Base-by-base conservation (phyloP, 2,888 invertebrate species). In the Himalopsyche anomala region DNA sequence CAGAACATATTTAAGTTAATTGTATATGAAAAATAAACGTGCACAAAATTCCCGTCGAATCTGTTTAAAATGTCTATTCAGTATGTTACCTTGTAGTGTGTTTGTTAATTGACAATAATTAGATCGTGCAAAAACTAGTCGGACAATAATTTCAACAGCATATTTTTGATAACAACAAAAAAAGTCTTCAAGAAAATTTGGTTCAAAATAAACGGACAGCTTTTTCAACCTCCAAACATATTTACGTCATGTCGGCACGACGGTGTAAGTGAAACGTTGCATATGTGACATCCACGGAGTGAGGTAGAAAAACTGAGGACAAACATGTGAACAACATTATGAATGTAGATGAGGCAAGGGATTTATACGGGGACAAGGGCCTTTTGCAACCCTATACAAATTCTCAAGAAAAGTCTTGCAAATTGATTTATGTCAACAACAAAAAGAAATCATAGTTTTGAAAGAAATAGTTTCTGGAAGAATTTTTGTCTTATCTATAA, bases 371-470 rank as follows among this genome's bases (percentile, higher is more conserved):
- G 19, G 62, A 62, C 62, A 62, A 62, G 19, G 11, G 62, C 62
- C 62, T 62, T 62, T 62, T 62, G 19, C 62, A 19, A 62, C 62
- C 28, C 62, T 62, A 28, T 62, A 62, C 62, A 62, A n/a, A 62
- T 62, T 62, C 28, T 62, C 62, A 62, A 62, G 62, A 28, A 62
- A 62, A 62, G 8, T 62, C 62, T 62, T n/a, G 62, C 62, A 62
- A 62, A 62, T 62, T 62, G 62, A 62, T 62, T 62, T 62, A 62
- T 62, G n/a, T 62, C 62, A 62, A 62, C 62, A 62, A 62, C 62
- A 62, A 62, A 62, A 62, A 62, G 62, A 62, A 62, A 62, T 62
- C 62, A 62, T n/a, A 62, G 62, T 62, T 62, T 62, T 19, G 6
- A 19, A 28, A 62, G 62, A 62, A 62, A 62, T 62, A 62, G 62